Evolutionary conservation across 2,797 vertebrate genomes (phyloP).

Genomic region (Sylvia borin): DNA sequence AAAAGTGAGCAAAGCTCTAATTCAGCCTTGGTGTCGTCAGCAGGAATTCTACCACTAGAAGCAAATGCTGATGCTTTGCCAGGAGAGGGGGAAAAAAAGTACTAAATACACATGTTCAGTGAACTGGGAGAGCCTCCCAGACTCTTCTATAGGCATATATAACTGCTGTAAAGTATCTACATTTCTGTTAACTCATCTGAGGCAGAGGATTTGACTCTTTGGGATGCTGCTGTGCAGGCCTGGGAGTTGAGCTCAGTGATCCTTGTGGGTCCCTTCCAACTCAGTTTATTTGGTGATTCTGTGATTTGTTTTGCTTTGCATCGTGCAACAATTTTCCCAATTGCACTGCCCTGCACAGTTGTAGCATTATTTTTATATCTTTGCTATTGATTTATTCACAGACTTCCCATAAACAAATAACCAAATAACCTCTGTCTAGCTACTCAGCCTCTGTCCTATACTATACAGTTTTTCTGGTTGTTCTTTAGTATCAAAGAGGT

Average conservation of each 20-base stretch:
- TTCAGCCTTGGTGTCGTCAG: background rate
- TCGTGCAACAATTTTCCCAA: background rate
- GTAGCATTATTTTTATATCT: background rate
- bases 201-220: background rate
- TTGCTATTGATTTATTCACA: background rate
- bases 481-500: background rate
- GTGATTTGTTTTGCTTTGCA: background rate
- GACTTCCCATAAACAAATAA: background rate
- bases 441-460: background rate
- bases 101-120: background rate
- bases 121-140: background rate
- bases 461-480: background rate
- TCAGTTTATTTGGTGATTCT: background rate
- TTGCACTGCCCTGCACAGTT: background rate
- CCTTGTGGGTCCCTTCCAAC: background rate
- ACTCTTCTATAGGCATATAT: background rate
- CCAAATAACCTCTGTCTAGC: background rate
- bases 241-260: background rate
- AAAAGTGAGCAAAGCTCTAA: slow-evolving; percentile 27
- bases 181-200: background rate
- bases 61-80: background rate
- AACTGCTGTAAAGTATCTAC: background rate
- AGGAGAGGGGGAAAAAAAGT: background rate
- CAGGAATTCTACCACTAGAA: background rate
- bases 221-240: background rate